Percentiles rank a stretch among this genome's conserved stretches.
Evolutionary conservation across 2,888 invertebrate genomes (phyloP).

Genomic region (Miltochrista miniata): DNA sequence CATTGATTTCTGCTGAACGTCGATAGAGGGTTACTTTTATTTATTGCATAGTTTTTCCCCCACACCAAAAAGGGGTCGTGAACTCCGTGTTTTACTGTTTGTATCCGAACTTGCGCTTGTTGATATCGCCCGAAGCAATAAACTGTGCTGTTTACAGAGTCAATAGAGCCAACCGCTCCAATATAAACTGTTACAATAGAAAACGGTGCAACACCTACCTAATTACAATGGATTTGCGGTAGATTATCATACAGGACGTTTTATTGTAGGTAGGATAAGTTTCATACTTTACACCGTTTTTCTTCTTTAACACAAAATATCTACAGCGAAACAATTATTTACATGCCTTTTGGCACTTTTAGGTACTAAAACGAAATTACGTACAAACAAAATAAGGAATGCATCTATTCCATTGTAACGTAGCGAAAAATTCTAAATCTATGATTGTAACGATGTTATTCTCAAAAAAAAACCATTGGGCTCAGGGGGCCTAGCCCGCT

Average conservation of each 20-base stretch:
- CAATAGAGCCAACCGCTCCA: constrained; percentile 20
- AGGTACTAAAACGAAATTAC: too few relatives aligned
- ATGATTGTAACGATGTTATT: too few relatives aligned
- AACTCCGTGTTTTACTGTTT: constrained; percentile 22
- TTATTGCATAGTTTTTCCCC: constrained; percentile 9
- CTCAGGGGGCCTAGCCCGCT: too few relatives aligned
- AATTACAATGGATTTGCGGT: background rate
- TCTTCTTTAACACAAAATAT: too few relatives aligned
- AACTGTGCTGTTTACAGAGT: constrained; percentile 29
- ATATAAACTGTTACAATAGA: constrained; percentile 1
- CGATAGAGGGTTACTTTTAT: constrained; percentile 8
- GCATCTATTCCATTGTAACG: too few relatives aligned
- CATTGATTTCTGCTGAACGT: constrained; percentile 2
- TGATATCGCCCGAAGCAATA: constrained; percentile 22
- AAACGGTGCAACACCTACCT: background rate
- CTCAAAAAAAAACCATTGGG: too few relatives aligned
- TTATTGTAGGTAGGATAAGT: too few relatives aligned
- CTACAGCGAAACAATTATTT: too few relatives aligned
- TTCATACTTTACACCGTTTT: too few relatives aligned
- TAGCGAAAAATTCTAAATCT: too few relatives aligned
- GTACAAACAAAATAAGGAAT: too few relatives aligned
- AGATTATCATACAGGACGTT: background rate
- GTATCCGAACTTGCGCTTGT: constrained; percentile 24
- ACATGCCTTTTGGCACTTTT: too few relatives aligned
- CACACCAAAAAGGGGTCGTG: constrained; percentile 18